A percentile compares a stretch with the other conserved stretches of the same genome.
These are phyloP conservation scores for Blastomussa wellsi DNA, from an alignment of 92 coral and sea anemone genomes.

Conservation along the genomic window DNA sequence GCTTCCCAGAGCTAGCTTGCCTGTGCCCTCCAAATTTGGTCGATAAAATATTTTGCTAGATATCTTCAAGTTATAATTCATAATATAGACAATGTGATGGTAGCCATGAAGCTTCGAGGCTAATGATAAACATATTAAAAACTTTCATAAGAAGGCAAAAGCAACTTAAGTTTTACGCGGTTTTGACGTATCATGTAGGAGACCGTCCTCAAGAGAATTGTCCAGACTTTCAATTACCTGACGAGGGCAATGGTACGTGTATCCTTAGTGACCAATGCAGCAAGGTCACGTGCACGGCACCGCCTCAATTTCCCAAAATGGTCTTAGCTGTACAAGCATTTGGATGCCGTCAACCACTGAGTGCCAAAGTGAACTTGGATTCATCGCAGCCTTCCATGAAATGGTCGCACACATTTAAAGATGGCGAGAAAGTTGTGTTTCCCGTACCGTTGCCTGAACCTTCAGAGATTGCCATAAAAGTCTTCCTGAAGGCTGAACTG, in stretches of 20 bases:
- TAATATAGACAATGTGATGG: too few relatives aligned
- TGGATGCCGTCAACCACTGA: background rate
- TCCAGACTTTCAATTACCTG: background rate
- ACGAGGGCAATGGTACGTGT: slow-evolving; percentile 4
- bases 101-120: too few relatives aligned
- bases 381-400: background rate
- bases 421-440: background rate
- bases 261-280: slow-evolving; percentile 15
- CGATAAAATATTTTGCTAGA: too few relatives aligned
- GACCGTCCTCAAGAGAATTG: background rate
- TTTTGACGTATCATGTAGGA: background rate
- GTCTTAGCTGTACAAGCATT: background rate
- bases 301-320: background rate
- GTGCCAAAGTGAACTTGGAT: background rate
- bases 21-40: too few relatives aligned
- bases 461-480: background rate
- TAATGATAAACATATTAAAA: too few relatives aligned
- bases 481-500: background rate
- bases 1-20: too few relatives aligned
- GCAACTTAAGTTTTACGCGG: background rate
- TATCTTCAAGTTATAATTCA: too few relatives aligned
- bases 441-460: background rate
- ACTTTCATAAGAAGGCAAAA: too few relatives aligned
- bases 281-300: slow-evolving; percentile 8
- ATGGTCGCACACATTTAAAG: slow-evolving; percentile 31